These are phyloP conservation scores for Panthera tigris DNA, from an alignment of 2,113 vertebrate species.

Conservation along the genomic window DNA sequence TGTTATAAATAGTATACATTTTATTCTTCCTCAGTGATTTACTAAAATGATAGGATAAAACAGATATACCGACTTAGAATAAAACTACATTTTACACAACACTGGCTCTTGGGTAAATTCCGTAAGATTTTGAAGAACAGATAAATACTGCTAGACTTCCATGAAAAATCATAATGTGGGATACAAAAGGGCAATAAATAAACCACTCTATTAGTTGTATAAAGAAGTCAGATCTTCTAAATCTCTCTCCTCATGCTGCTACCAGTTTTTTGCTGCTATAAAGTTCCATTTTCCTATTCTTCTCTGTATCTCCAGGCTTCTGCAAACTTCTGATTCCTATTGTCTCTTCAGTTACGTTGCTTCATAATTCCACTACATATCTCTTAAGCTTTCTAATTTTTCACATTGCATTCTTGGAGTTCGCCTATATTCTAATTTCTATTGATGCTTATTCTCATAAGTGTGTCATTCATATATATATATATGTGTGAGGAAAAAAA, in stretches of 20 bases:
- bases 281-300: neutral
- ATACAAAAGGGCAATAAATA: neutral
- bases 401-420: neutral
- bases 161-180: neutral
- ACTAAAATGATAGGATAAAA: neutral
- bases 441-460: neutral
- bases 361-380: neutral
- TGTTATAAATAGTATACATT: neutral
- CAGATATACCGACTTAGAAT: neutral
- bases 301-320: neutral
- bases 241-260: neutral
- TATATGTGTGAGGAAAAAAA: neutral
- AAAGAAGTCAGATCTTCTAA: neutral
- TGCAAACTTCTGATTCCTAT: neutral
- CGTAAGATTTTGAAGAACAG: neutral
- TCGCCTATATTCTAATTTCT: neutral
- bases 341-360: neutral
- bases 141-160: neutral
- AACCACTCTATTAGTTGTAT: neutral
- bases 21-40: neutral
- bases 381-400: neutral
- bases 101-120: neutral
- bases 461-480: neutral
- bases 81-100: neutral
- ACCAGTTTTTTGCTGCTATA: neutral